Percentiles rank a stretch among this genome's conserved stretches.
phyloP scores from a whole-genome alignment of 2,113 vertebrate species.

The Takifugu flavidus region DNA sequence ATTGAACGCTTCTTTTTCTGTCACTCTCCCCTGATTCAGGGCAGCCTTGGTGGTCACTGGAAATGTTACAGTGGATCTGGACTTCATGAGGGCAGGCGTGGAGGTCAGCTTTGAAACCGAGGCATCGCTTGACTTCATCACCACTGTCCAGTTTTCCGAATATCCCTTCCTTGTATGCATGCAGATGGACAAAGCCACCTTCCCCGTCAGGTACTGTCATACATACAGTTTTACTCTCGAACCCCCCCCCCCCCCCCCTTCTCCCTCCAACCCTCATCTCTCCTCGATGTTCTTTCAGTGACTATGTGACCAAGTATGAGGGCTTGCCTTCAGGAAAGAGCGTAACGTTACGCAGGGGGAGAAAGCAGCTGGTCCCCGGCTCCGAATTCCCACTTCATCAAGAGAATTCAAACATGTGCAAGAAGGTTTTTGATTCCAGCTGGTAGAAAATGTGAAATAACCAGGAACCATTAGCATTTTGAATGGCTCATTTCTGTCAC shows the following conservation, averaged over 20 bases:
- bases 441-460: conserved; percentile 58
- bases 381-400: conserved; percentile 93
- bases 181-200: conserved; percentile 89
- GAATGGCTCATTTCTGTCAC: conserved; percentile 5
- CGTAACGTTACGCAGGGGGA: conserved; percentile 70
- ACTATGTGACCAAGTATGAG: conserved; percentile 81
- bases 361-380: conserved; percentile 72
- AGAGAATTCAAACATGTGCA: conserved; percentile 98
- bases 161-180: conserved; percentile 97
- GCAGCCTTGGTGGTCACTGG: conserved; percentile 78
- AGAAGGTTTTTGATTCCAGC: conserved; percentile 78
- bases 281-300: conserved; percentile 66
- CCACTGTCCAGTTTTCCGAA: conserved; percentile 94
- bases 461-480: conserved; percentile 8
- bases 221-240: neutral
- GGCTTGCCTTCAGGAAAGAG: conserved; percentile 79
- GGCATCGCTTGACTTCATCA: conserved; percentile 85
- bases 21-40: conserved; percentile 65
- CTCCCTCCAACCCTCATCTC: neutral
- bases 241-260: neutral
- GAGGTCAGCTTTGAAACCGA: conserved; percentile 86
- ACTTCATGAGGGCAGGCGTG: conserved; percentile 83
- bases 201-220: conserved; percentile 82
- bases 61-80: conserved; percentile 84
- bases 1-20: neutral